Percentiles rank a stretch among this genome's conserved stretches.
phyloP scores from a whole-genome alignment of 2,113 vertebrate species.

The Dasyornis broadbenti region DNA sequence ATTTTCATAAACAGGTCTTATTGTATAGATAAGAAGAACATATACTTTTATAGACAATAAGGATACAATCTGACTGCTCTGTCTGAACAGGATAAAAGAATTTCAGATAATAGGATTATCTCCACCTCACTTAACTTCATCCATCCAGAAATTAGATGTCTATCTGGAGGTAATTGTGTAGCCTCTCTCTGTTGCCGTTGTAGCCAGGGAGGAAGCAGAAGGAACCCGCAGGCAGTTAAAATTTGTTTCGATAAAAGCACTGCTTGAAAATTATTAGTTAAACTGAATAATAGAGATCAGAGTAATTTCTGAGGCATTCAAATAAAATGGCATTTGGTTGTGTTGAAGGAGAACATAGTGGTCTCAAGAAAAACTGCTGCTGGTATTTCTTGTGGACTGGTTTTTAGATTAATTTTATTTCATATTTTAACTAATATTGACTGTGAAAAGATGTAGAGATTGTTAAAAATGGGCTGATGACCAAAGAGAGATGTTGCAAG shows the following conservation, averaged over 20 bases:
- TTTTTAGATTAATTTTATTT: neutral
- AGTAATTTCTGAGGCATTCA: neutral
- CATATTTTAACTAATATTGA: neutral
- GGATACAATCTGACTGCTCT: neutral
- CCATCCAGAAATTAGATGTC: constrained; percentile 11
- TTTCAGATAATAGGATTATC: constrained; percentile 12
- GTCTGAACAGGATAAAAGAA: neutral
- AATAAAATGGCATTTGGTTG: neutral
- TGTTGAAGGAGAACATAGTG: neutral
- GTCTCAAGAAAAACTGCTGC: neutral
- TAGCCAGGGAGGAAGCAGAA: neutral
- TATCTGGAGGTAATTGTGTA: neutral
- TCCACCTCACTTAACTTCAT: neutral
- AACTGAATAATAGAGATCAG: neutral
- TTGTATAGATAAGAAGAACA: neutral
- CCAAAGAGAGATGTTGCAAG: neutral
- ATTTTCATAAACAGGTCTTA: neutral
- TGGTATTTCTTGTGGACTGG: neutral
- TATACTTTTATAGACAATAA: neutral
- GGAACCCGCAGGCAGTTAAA: neutral
- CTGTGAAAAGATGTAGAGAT: neutral
- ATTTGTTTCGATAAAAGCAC: neutral
- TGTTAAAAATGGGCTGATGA: neutral
- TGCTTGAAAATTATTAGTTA: constrained; percentile 7
- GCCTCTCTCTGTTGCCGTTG: neutral